Percentiles rank a stretch among this genome's conserved stretches.
phyloP scores from a whole-genome alignment of 2,797 vertebrate species.

The Bradypodion ventrale region DNA sequence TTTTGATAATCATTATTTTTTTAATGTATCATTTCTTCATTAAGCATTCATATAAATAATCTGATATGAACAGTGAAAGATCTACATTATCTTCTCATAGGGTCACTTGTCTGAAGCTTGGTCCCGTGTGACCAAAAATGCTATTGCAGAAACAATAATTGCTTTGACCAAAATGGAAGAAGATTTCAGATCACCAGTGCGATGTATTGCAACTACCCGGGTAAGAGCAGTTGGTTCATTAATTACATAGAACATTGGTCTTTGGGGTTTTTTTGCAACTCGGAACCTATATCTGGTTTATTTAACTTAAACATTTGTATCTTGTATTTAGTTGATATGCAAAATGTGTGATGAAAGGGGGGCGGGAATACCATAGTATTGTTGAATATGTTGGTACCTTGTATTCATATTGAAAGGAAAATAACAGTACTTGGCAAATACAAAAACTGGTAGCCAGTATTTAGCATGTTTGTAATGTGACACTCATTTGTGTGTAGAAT shows the following conservation, averaged over 20 bases:
- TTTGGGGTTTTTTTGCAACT: neutral
- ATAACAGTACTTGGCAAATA: neutral
- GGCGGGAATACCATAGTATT: no score
- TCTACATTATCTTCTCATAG: slow-evolving; percentile 70
- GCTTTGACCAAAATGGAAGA: slow-evolving; percentile 99
- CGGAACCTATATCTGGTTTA: neutral
- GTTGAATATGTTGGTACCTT: neutral
- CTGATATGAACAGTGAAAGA: neutral
- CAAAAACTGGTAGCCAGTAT: neutral
- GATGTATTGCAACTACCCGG: slow-evolving; percentile 97
- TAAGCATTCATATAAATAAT: neutral
- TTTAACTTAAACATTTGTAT: neutral
- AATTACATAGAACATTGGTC: neutral
- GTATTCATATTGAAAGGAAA: neutral
- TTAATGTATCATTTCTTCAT: neutral
- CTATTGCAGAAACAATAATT: slow-evolving; percentile 98
- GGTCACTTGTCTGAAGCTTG: slow-evolving; percentile 97
- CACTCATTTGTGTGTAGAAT: neutral
- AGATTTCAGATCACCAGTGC: slow-evolving; percentile 94
- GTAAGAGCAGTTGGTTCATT: slow-evolving; percentile 70
- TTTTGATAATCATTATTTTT: neutral
- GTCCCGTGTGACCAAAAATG: slow-evolving; percentile 98
- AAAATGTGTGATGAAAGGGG: no score
- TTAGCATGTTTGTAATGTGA: no score
- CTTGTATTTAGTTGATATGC: neutral